Conservation (phyloP, 1,140 invertebrate species). For the Steinernema feltiae region DNA sequence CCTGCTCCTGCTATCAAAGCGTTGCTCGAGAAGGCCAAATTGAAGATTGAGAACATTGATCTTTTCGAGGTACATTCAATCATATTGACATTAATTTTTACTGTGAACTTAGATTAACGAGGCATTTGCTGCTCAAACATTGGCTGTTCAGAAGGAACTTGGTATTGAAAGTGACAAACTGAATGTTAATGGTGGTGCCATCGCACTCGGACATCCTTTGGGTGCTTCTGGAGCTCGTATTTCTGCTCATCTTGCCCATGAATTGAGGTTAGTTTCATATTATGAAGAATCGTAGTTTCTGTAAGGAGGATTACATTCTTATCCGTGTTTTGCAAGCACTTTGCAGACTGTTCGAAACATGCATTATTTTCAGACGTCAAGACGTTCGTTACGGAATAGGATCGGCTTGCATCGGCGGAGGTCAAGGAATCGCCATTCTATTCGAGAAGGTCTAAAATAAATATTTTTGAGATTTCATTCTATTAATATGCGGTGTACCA, state of each 20-base stretch:
- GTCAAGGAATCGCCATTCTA: slow-evolving; percentile 90
- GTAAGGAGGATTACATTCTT: too few species aligned
- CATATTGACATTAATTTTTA: neutral
- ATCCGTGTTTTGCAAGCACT: too few species aligned
- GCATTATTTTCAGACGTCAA: slow-evolving; percentile 69
- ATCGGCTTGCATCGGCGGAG: slow-evolving; percentile 94
- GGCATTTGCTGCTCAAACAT: slow-evolving; percentile 84
- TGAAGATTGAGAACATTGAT: slow-evolving; percentile 78
- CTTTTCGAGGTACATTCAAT: slow-evolving; percentile 68
- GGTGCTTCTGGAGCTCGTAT: slow-evolving; percentile 88
- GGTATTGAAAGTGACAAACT: slow-evolving; percentile 77
- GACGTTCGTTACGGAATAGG: slow-evolving; percentile 72
- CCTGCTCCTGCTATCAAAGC: slow-evolving; percentile 85
- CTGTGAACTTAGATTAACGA: slow-evolving; percentile 71
- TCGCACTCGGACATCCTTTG: slow-evolving; percentile 92
- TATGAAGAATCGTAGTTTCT: too few species aligned
- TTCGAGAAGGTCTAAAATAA: slow-evolving; percentile 65
- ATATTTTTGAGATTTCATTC: too few species aligned
- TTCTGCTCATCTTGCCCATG: slow-evolving; percentile 81
- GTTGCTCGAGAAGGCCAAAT: slow-evolving; percentile 67
- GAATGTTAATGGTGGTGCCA: slow-evolving; percentile 91
- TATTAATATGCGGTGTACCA: too few species aligned
- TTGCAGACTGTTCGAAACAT: too few species aligned
- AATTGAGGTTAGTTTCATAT: slow-evolving; percentile 74
- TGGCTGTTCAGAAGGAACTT: slow-evolving; percentile 76